Base-by-base conservation (phyloP, 2,113 vertebrate species). In the Ptilorrhoa leucosticta region DNA sequence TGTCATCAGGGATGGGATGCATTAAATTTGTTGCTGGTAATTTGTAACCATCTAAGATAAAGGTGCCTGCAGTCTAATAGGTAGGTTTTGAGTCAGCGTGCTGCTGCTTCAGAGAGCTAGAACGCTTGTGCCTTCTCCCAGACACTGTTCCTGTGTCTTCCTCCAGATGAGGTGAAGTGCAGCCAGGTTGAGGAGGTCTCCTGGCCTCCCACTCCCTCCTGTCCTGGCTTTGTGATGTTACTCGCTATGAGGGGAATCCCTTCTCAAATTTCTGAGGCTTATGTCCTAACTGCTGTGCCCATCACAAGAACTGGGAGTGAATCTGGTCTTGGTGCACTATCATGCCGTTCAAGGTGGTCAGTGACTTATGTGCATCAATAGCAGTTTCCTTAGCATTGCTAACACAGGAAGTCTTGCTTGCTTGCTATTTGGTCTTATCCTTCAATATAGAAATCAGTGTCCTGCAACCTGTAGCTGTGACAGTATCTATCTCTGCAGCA, bases 41-140 rank as follows among this genome's bases (percentile, higher is more conserved):
- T 95, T 91, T 95, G 70, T 95, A 90, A 73, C 69, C 30, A 50
- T 53, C 76, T 44, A 61, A 88, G 92, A 83, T 87, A 89, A 85
- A 83, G 51, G 39, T 91, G 28, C 40, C 60, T 83, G 31, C 73
- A 85, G 24, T 45, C 19, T 83, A 12, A 33, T 16, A 31, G 78
- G 23, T 27, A 37, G 47, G 27, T 28, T 93, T 85, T 77, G 82
- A 86, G 66, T 75, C 58, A 24, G 21, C 3, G 0, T 80, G 65
- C 83, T 3, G 5, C 40, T 37, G 7, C 51, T 86, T 86, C 48
- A 48, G 14, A 39, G 72, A 37, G 31, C 28, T 3, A 13, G 24
- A 19, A 13, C 19, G 45, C 40, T 60, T 44, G 30, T 73, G 20
- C 28, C 40, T 83, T 58, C 40, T 85, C 44, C 33, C 50, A 47